A percentile compares a stretch with the other conserved stretches of the same genome.
Conservation (phyloP, 2,113 vertebrate species). For the Sapajus apella region DNA sequence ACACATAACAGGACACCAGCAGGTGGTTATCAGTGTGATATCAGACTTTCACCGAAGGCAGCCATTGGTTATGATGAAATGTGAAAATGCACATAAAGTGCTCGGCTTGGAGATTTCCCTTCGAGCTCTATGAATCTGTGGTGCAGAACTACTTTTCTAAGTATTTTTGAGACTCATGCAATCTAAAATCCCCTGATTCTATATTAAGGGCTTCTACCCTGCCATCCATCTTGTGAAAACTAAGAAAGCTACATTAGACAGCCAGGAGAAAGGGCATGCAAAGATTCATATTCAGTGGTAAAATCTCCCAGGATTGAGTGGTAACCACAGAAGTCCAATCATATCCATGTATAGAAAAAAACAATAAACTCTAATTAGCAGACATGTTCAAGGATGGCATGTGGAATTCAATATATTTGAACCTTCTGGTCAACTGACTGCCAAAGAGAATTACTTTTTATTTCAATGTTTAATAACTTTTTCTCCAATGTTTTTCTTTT, state of each 20-base stretch:
- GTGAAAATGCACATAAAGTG: conserved; percentile 1
- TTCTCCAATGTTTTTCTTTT: not conserved
- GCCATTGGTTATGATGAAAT: not conserved
- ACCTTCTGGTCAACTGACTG: not conserved
- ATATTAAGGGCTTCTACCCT: not conserved
- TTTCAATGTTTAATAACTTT: not conserved
- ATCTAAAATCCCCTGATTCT: conserved; percentile 36
- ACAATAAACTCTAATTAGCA: not conserved
- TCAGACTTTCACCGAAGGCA: not conserved
- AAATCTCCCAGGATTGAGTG: not conserved
- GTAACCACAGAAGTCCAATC: not conserved
- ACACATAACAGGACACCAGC: not conserved
- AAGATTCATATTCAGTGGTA: not conserved
- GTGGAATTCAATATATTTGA: not conserved
- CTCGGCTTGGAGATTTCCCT: not conserved
- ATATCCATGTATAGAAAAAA: not conserved
- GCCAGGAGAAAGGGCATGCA: not conserved
- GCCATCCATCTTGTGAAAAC: not conserved
- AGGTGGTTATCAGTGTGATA: not conserved
- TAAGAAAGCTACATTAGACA: not conserved
- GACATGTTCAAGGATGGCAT: not conserved
- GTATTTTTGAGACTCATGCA: not conserved
- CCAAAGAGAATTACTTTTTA: not conserved
- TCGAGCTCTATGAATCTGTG: not conserved
- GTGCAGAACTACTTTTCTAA: not conserved